phyloP scores from a whole-genome alignment of 1,140 invertebrate species.

The Drosophila bifasciata region DNA sequence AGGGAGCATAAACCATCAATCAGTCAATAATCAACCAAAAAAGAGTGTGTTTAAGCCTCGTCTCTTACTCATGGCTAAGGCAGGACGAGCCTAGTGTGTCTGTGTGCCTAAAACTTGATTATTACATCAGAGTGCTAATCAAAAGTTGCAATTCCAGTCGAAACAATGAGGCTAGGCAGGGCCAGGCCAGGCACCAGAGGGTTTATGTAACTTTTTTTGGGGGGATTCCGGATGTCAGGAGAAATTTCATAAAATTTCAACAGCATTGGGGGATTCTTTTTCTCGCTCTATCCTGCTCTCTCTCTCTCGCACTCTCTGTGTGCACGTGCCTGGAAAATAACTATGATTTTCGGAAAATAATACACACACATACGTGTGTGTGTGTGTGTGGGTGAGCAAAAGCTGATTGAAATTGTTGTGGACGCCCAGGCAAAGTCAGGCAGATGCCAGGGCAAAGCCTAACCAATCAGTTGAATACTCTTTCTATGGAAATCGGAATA shows the following conservation, averaged over 20 bases:
- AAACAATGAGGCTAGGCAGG: constrained; percentile 35
- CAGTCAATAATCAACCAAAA: constrained; percentile 48
- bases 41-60: constrained; percentile 34
- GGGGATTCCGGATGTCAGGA: constrained; percentile 45
- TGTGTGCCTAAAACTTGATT: constrained; percentile 47
- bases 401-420: constrained; percentile 70
- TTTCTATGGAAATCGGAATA: background rate
- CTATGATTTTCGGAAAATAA: constrained; percentile 58
- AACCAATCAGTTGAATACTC: constrained; percentile 26
- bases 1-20: constrained; percentile 60
- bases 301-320: constrained; percentile 4
- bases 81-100: constrained; percentile 25
- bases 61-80: background rate
- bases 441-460: constrained; percentile 30
- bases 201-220: constrained; percentile 56
- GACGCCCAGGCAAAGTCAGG: constrained; percentile 24
- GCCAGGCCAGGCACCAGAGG: background rate
- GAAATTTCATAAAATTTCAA: constrained; percentile 59
- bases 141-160: constrained; percentile 68
- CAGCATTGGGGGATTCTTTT: constrained; percentile 25
- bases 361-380: constrained; percentile 23
- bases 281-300: background rate
- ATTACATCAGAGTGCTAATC: constrained; percentile 71
- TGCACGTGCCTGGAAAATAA: constrained; percentile 68
- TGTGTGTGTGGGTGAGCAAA: constrained; percentile 30